Evolutionary conservation across 2,797 vertebrate genomes (phyloP), one percentile per base, ranked within the genome.

Genomic region (Anguilla obscura): DNA sequence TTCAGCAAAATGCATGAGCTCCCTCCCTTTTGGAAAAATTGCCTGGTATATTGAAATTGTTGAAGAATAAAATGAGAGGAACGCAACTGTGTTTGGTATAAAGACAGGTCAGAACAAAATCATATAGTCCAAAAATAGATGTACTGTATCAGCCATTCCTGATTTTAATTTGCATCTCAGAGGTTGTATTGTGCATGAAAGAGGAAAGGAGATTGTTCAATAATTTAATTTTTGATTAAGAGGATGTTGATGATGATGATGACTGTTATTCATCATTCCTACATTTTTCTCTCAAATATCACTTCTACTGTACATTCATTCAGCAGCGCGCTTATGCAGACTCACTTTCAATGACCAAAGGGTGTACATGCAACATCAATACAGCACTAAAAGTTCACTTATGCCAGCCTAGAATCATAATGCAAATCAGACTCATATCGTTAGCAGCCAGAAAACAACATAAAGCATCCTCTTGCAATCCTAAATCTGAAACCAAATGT

Each of bases 1-100:
- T 79, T 79, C 50, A 16, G 40, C 84, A 88, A 88, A 83, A 40
- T 89, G 63, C 14, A 54, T 86, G n/a, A 66, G 14, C 63, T n/a
- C n/a, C n/a, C 24, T 66, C 2, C 0, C 63, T 66, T 27, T 27
- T 66, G 63, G 63, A 66, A 27, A n/a, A 66, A 27, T 66, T 7
- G n/a, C 24, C 63, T 27, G n/a, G n/a, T 66, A 8, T 66, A 66
- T 27, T n/a, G 24, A 27, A 27, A 66, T n/a, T n/a, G n/a, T 24
- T 27, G 0, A 27, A 7, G 63, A n/a, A 66, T 66, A 27, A 66
- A 66, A 66, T 66, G 24, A 27, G n/a, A 24, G 63, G 63, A 66
- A 66, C n/a, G 63, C 18, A 27, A 12, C 54, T 3, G 18, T 66
- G 63, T 24, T 66, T 24, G 21, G n/a, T n/a, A 66, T 66, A 27